These are phyloP conservation scores for Cyrtorhinus lividipennis DNA, from an alignment of 1,140 invertebrate genomes.

Conservation along the genomic window DNA sequence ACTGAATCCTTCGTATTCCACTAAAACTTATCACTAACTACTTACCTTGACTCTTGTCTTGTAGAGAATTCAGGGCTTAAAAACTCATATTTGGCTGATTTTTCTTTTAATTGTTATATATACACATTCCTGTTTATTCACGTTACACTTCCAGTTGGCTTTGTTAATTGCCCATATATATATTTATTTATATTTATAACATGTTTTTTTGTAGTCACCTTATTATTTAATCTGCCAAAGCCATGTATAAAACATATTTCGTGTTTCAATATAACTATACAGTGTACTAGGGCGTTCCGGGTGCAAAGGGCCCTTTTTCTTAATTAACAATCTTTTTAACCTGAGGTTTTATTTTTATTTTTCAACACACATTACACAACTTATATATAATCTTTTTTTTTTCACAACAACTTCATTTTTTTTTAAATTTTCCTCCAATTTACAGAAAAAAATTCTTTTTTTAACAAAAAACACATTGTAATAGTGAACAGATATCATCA, in stretches of 20 bases:
- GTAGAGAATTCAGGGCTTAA: too few species aligned
- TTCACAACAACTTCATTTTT: conserved; percentile 7
- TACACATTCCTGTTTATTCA: conserved; percentile 20
- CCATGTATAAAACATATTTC: conserved; percentile 22
- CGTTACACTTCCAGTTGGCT: conserved; percentile 13
- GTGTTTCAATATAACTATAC: conserved; percentile 14
- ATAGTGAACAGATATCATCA: neutral
- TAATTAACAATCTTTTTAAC: conserved; percentile 11
- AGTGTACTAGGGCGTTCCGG: neutral
- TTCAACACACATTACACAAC: conserved; percentile 13
- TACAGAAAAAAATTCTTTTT: conserved; percentile 12
- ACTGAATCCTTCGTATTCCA: too few species aligned
- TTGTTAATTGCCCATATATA: conserved; percentile 14
- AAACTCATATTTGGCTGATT: neutral
- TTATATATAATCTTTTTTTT: conserved; percentile 12
- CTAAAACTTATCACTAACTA: too few species aligned
- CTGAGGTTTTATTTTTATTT: conserved; percentile 13
- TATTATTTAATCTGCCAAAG: conserved; percentile 18
- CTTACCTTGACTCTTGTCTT: too few species aligned
- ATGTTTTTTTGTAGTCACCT: conserved; percentile 13
- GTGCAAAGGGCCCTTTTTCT: conserved; percentile 3
- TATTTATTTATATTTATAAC: conserved; percentile 19
- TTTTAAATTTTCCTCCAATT: neutral
- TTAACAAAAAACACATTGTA: conserved; percentile 13
- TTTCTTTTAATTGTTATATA: conserved; percentile 19